Base-by-base conservation (phyloP, 1,140 invertebrate genomes). In the Orchestia grillus region DNA sequence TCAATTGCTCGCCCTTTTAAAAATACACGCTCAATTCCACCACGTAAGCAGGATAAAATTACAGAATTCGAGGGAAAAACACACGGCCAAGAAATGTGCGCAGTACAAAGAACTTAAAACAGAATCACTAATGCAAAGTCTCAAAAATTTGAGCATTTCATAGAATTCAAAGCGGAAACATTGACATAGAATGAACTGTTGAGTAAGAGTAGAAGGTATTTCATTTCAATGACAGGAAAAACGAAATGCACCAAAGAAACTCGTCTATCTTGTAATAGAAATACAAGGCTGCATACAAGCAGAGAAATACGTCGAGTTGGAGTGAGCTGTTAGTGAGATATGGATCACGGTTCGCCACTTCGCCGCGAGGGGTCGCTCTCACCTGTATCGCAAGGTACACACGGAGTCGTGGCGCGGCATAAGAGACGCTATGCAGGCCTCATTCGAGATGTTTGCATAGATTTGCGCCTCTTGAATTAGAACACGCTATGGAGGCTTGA, bases 401-500 rank as follows among this genome's bases (percentile, higher is more conserved):
- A 94, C 40, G 44, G 40, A 44, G 43, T n/a, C 92, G 92, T 94
- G 92, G 41, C 92, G 44, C 8, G 44, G 92, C 92, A 94, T 94
- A 94, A 94, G 92, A 94, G 92, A 94, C 36, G 92, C 44, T 40
- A 94, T 94, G 92, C 92, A 94, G 43, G 8, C 47, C 40, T 36
- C 43, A 94, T 44, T 44, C 92, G 3, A 94, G 43, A 44, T 94
- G 92, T 94, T 94, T 94, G 92, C 41, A 40, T 42, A 45, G 92
- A 44, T 94, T 44, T n/a, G 44, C 36, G 36, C 36, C 92, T 45
- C 92, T 94, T 94, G 92, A 44, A 94, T 94, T 94, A 94, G 92
- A 90, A 90, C 88, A 44, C 62, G 62, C 62, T 77, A 77, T 77
- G 62, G 62, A 77, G 62, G 62, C 62, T 77, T 3, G 28, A 77